phyloP scores from a whole-genome alignment of 2,113 vertebrate species.

The Siphamia tubifer region DNA sequence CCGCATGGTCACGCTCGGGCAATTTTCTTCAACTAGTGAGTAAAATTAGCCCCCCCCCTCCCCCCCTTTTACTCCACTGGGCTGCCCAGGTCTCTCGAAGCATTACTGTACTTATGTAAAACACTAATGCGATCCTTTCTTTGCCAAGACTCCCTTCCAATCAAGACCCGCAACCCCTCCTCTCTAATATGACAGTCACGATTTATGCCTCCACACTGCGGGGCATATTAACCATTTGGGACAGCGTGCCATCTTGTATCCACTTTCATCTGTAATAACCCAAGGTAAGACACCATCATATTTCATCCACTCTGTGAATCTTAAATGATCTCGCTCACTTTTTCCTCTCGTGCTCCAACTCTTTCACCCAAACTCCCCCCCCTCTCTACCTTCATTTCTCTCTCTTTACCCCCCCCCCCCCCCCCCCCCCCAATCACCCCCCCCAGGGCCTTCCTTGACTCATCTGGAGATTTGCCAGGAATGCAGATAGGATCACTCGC shows the following conservation, averaged over 20 bases:
- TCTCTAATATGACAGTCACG: slow-evolving; percentile 46
- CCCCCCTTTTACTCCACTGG: slow-evolving; percentile 2
- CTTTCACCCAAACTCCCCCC: slow-evolving; percentile 23
- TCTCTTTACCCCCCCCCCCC: slow-evolving; percentile 14
- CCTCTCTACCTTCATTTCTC: slow-evolving; percentile 26
- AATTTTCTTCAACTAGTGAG: slow-evolving; percentile 8
- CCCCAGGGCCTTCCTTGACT: slow-evolving; percentile 12
- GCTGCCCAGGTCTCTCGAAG: neutral
- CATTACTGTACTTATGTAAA: slow-evolving; percentile 54
- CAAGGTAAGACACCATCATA: slow-evolving; percentile 62
- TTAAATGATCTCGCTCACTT: slow-evolving; percentile 53
- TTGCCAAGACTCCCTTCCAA: slow-evolving; percentile 22
- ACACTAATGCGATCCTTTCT: slow-evolving; percentile 47
- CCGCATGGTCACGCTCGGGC: neutral
- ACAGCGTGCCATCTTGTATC: slow-evolving; percentile 59
- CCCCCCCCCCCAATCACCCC: slow-evolving; percentile 21
- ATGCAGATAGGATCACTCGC: slow-evolving; percentile 60
- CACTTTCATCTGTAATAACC: slow-evolving; percentile 73
- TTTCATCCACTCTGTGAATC: slow-evolving; percentile 67
- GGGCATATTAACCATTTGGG: slow-evolving; percentile 58
- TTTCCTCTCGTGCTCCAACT: slow-evolving; percentile 9
- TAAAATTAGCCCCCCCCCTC: slow-evolving; percentile 30
- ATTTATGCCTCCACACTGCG: slow-evolving; percentile 50
- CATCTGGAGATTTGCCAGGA: slow-evolving; percentile 46
- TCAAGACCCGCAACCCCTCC: slow-evolving; percentile 3